Conservation (phyloP, 2,888 invertebrate genomes). For the Patella depressa region DNA sequence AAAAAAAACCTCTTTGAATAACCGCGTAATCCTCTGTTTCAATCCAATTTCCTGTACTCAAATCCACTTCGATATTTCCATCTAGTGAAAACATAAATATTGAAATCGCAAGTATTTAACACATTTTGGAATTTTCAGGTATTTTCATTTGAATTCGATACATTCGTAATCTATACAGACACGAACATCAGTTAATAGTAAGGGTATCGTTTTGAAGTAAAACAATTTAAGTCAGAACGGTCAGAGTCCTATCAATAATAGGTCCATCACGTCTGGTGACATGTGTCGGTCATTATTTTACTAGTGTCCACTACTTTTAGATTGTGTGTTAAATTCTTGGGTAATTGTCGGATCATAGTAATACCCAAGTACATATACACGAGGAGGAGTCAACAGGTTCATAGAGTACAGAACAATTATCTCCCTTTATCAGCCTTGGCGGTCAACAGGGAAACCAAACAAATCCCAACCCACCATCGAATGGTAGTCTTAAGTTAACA, state of each 20-base stretch:
- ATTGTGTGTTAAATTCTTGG: slow-evolving; percentile 7
- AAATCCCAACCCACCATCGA: background rate
- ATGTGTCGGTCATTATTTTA: slow-evolving; percentile 1
- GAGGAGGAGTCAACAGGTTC: slow-evolving; percentile 5
- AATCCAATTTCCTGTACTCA: too few relatives aligned
- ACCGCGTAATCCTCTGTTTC: too few relatives aligned
- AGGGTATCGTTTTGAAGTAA: too few relatives aligned
- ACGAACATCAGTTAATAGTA: too few relatives aligned
- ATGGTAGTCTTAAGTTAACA: background rate
- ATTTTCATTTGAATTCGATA: too few relatives aligned
- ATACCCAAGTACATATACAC: slow-evolving; percentile 10
- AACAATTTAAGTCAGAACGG: too few relatives aligned
- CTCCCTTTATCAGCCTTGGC: background rate
- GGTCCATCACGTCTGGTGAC: background rate
- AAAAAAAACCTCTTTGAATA: too few relatives aligned
- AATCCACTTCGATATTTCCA: too few relatives aligned
- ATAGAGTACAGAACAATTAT: background rate
- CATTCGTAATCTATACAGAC: too few relatives aligned
- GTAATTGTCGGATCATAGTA: slow-evolving; percentile 10
- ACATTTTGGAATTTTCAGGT: too few relatives aligned
- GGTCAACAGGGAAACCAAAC: slow-evolving; percentile 6
- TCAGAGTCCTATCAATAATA: background rate
- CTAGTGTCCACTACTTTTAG: slow-evolving; percentile 5
- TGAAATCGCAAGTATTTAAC: too few relatives aligned
- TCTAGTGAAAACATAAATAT: too few relatives aligned